Evolutionary conservation across 2,113 vertebrate genomes (phyloP).

Genomic region (Phoxinus phoxinus): DNA sequence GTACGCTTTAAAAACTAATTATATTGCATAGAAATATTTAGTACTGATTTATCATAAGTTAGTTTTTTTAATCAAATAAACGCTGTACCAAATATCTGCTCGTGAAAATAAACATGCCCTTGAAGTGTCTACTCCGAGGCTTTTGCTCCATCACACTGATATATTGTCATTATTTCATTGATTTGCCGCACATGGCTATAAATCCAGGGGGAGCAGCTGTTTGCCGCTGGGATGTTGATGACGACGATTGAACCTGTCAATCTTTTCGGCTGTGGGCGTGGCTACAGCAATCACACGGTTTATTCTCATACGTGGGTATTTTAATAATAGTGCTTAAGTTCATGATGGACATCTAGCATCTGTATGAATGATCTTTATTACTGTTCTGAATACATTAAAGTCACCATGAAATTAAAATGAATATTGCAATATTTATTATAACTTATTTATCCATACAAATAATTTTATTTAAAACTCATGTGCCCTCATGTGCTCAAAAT

Average conservation of each 20-base stretch:
- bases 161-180: constrained; percentile 32
- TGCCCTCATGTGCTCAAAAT: no score
- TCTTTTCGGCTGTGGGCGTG: constrained; percentile 11
- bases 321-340: not conserved
- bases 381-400: not conserved
- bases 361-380: not conserved
- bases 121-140: constrained; percentile 33
- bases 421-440: no score
- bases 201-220: constrained; percentile 18
- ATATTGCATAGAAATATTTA: not conserved
- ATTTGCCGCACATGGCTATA: not conserved
- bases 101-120: constrained; percentile 48
- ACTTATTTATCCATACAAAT: no score
- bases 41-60: not conserved
- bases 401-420: not conserved
- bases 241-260: constrained; percentile 15
- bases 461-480: no score
- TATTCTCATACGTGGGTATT: not conserved
- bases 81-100: constrained; percentile 49
- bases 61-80: constrained; percentile 29
- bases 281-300: not conserved
- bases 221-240: not conserved
- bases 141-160: constrained; percentile 6
- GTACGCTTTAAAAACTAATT: not conserved
- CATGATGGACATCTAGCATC: not conserved